A percentile compares a stretch with the other conserved stretches of the same genome.
Conservation (phyloP, 2,113 vertebrate species). For the Trichomycterus rosablanca region DNA sequence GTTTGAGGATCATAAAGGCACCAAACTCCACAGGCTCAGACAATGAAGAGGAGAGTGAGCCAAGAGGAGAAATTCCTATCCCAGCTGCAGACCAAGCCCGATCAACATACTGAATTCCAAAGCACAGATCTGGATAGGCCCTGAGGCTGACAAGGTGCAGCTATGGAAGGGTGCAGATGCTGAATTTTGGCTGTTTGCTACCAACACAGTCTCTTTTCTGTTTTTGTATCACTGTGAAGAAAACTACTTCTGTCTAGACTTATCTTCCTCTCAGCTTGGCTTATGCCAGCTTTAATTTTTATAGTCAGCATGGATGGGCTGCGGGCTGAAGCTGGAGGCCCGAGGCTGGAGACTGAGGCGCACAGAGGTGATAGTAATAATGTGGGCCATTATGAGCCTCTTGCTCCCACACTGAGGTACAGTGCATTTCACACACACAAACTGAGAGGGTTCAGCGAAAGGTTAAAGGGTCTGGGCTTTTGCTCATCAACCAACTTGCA, state of each 20-base stretch:
- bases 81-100: conserved; percentile 69
- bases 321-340: conserved; percentile 8
- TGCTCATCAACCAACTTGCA: background rate
- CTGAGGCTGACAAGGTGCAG: conserved; percentile 61
- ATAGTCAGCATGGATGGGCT: conserved; percentile 41
- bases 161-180: conserved; percentile 59
- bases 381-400: conserved; percentile 37
- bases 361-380: conserved; percentile 35
- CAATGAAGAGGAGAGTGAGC: conserved; percentile 67
- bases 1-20: conserved; percentile 69
- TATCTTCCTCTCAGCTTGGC: conserved; percentile 41
- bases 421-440: conserved; percentile 15
- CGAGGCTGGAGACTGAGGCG: conserved; percentile 17
- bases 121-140: conserved; percentile 61
- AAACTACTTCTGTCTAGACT: conserved; percentile 25
- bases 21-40: conserved; percentile 68
- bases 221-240: background rate
- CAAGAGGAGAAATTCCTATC: conserved; percentile 71
- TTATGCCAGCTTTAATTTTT: conserved; percentile 43
- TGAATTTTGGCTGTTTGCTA: too few relatives aligned
- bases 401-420: conserved; percentile 23
- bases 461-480: conserved; percentile 19
- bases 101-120: conserved; percentile 76
- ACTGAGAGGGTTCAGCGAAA: conserved; percentile 37
- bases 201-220: too few relatives aligned